phyloP scores from a whole-genome alignment of 2,888 invertebrate species.

The Craniophora ligustri region DNA sequence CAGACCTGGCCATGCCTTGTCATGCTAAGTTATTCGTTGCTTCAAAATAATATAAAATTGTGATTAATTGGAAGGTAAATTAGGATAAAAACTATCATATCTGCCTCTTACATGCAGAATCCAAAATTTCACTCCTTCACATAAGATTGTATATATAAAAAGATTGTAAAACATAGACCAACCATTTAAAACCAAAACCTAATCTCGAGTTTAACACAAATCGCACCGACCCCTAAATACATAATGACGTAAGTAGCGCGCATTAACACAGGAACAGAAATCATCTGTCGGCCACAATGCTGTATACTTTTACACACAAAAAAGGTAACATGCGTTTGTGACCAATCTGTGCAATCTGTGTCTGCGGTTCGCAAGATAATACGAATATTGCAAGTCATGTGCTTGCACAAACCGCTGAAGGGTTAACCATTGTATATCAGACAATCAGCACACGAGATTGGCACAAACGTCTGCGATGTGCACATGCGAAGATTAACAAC shows the following conservation, averaged over 20 bases:
- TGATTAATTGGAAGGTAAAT: no score
- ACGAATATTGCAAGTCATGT: conserved; percentile 72
- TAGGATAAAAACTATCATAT: no score
- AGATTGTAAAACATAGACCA: no score
- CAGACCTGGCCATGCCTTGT: no score
- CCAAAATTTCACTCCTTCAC: no score
- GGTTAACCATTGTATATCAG: conserved; percentile 52
- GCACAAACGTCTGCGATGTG: conserved; percentile 31
- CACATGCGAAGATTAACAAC: conserved; percentile 19
- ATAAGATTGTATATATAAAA: no score
- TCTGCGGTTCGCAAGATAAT: conserved; percentile 72
- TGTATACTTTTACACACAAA: conserved; percentile 27
- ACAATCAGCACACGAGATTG: conserved; percentile 31
- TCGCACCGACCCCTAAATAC: conserved; percentile 31
- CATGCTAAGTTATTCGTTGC: no score
- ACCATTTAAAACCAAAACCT: no score
- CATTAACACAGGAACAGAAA: conserved; percentile 46
- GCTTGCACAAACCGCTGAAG: conserved; percentile 74
- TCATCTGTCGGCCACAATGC: conserved; percentile 66
- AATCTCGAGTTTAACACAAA: not conserved
- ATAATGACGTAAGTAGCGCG: conserved; percentile 26
- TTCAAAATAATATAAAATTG: no score
- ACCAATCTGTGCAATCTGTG: conserved; percentile 76
- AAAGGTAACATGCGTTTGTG: conserved; percentile 60
- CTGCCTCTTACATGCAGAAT: no score